Evolutionary conservation across 2,888 invertebrate species (phyloP), one percentile per base, ranked within the genome.

Genomic region (Bedellia somnulentella): DNA sequence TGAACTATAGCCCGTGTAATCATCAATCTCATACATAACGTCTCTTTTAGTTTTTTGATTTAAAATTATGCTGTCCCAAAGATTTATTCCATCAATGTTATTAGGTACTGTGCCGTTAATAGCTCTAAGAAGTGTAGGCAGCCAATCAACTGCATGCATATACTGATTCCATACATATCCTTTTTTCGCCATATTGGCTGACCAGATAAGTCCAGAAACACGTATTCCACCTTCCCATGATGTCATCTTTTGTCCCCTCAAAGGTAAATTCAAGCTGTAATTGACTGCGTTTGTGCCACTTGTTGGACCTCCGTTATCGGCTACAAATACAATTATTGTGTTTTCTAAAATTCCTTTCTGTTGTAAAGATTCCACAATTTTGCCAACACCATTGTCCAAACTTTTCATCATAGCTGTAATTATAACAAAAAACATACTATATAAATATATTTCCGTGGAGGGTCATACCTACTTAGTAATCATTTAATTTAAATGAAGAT

Each of bases 261-360:
- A 54, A n/a, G 90, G 90, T 77, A 81, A 87, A 60, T 89, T 89
- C 11, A 87, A 88, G 6, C 84, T 89, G 28, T 81, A 80, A 58
- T 92, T 94, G 29, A 8, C 5, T 3, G 12, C 11, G 8, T 76
- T 52, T 43, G n/a, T n/a, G 0, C 90, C 92, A 32, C 79, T 67
- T 1, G 89, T 85, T 28, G 89, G 89, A 0, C 86, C 90, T 1
- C 93, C 93, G 52, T 95, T 95, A 53, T 95, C 96, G 8, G 92
- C 87, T 41, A 87, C 81, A 52, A 95, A 96, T 1, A 92, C 59
- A 30, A 96, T 79, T 26, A 96, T 81, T 1, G 92, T 87, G 51
- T 94, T 86, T 24, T 89, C 71, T 38, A 94, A 66, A 62, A 93
- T 85, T 2, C 78, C 75, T 34, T 80, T 81, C 0, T 79, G 54